These are phyloP conservation scores for Diaperis boleti DNA, from an alignment of 2,888 invertebrate species.

Conservation along the genomic window DNA sequence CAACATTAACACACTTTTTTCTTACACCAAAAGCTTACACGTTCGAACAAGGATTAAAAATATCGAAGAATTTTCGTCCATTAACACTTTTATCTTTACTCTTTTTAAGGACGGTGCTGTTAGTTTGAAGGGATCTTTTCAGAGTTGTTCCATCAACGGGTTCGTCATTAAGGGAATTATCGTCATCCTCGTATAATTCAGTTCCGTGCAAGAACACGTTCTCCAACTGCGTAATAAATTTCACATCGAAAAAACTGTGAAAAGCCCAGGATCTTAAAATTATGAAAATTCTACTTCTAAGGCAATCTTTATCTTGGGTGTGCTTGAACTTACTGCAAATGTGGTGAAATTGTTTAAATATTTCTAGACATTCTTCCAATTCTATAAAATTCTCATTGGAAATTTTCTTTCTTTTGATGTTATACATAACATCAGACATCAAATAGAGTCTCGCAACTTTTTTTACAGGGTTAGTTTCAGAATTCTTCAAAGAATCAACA, in stretches of 20 bases:
- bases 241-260: constrained; percentile 87
- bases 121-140: constrained; percentile 54
- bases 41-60: constrained; percentile 18
- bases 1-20: not conserved
- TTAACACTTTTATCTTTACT: not conserved
- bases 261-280: constrained; percentile 96
- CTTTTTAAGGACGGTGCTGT: constrained; percentile 32
- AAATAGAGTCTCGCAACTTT: constrained; percentile 94
- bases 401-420: constrained; percentile 88
- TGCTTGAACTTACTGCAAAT: constrained; percentile 78
- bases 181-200: constrained; percentile 32
- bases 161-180: constrained; percentile 59
- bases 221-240: constrained; percentile 86
- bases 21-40: not conserved
- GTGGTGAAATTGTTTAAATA: constrained; percentile 80
- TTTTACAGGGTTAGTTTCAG: constrained; percentile 77
- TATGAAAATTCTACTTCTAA: constrained; percentile 86
- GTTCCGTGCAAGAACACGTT: constrained; percentile 66
- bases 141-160: constrained; percentile 62
- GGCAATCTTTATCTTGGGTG: constrained; percentile 88
- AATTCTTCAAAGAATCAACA: constrained; percentile 83
- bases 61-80: constrained; percentile 8
- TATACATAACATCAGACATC: constrained; percentile 95
- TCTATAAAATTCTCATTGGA: constrained; percentile 69
- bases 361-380: constrained; percentile 76